Evolutionary conservation across 1,140 invertebrate genomes (phyloP).

Genomic region (Notospermus geniculatus): DNA sequence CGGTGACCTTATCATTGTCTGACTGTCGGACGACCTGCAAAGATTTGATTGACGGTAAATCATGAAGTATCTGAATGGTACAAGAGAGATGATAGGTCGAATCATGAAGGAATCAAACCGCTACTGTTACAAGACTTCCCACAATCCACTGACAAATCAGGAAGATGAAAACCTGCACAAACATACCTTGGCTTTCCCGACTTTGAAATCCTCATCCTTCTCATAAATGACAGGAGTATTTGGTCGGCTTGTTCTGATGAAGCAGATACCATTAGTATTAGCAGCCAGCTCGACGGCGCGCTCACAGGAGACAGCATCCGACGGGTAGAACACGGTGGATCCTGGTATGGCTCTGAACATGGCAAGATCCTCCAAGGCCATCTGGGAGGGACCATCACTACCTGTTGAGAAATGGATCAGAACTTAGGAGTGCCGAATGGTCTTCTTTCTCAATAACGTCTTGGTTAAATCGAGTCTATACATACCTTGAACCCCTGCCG

Average conservation of each 20-base stretch:
- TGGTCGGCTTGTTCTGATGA: conserved; percentile 92
- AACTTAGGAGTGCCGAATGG: too few species aligned
- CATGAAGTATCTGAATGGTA: too few species aligned
- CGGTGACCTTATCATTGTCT: conserved; percentile 71
- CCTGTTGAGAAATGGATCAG: conserved; percentile 61
- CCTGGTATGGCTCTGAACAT: conserved; percentile 92
- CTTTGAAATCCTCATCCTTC: conserved; percentile 79
- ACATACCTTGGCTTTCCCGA: conserved; percentile 64
- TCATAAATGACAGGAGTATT: conserved; percentile 84
- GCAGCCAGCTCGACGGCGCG: conserved; percentile 92
- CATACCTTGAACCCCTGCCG: too few species aligned
- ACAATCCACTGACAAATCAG: too few species aligned
- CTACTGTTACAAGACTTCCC: too few species aligned
- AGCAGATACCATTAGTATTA: conserved; percentile 92
- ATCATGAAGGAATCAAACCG: too few species aligned
- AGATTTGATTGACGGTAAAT: too few species aligned
- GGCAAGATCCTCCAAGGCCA: conserved; percentile 97
- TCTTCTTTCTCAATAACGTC: too few species aligned
- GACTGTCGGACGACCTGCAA: conserved; percentile 70
- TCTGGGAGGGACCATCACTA: conserved; percentile 98
- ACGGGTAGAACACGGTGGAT: conserved; percentile 94
- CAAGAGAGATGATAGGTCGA: too few species aligned
- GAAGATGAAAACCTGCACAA: too few species aligned
- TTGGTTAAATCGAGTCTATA: too few species aligned
- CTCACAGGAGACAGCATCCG: conserved; percentile 92